phyloP scores from a whole-genome alignment of 2,113 vertebrate species.

The Hyaena hyaena region DNA sequence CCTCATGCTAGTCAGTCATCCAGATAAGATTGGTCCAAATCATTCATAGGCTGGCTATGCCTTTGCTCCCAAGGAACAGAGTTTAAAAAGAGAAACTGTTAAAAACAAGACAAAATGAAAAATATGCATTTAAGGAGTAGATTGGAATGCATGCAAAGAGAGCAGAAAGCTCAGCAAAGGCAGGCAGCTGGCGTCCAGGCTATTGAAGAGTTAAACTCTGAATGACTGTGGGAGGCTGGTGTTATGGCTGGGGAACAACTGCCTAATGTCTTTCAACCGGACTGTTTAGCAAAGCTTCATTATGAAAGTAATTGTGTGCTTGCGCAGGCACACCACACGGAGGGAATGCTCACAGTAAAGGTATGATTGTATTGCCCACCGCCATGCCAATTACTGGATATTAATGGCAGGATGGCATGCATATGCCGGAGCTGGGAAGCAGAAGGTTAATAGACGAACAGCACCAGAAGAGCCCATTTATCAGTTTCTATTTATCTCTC shows the following conservation, averaged over 20 bases:
- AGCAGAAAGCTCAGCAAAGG: conserved; percentile 2
- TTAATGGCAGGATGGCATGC: conserved; percentile 96
- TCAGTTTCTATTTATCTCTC: conserved; percentile 99
- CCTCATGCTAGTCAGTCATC: background rate
- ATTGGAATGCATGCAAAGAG: background rate
- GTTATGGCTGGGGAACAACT: conserved; percentile 17
- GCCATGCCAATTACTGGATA: conserved; percentile 93
- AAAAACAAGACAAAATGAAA: background rate
- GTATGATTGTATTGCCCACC: conserved; percentile 80
- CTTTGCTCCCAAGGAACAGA: background rate
- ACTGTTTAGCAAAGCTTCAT: conserved; percentile 55
- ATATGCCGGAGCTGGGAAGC: conserved; percentile 95
- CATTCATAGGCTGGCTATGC: background rate
- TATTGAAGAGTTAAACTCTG: conserved; percentile 27
- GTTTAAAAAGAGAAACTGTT: background rate
- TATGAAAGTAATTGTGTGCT: background rate
- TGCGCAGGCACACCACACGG: conserved; percentile 49
- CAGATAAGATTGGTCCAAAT: background rate
- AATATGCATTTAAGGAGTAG: background rate
- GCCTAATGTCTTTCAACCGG: conserved; percentile 6
- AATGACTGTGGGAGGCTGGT: conserved; percentile 31
- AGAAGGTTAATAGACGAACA: conserved; percentile 99
- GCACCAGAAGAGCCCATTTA: conserved; percentile 97
- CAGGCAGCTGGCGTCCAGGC: background rate
- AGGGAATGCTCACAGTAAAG: conserved; percentile 65